Evolutionary conservation across 1,140 invertebrate genomes (phyloP).

Genomic region (Drosophila tristis): DNA sequence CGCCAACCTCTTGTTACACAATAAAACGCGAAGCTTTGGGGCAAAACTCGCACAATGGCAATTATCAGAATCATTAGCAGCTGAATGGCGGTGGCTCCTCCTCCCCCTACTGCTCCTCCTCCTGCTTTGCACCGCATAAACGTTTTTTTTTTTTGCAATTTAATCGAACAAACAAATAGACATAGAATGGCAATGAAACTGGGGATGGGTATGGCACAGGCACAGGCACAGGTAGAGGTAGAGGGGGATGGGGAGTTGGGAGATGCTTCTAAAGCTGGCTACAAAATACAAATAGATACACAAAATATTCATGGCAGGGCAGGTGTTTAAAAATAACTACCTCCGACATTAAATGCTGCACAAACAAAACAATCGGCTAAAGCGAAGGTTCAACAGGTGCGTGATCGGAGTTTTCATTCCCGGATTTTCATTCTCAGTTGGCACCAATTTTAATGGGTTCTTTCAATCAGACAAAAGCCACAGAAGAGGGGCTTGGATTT

Average conservation of each 20-base stretch:
- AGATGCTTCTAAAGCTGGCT: conserved; percentile 34
- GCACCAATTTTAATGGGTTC: too few relatives aligned
- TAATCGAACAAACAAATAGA: conserved; percentile 41
- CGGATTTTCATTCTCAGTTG: too few relatives aligned
- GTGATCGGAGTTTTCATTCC: too few relatives aligned
- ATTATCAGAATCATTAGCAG: conserved; percentile 78
- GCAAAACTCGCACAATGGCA: conserved; percentile 68
- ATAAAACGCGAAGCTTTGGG: conserved; percentile 46
- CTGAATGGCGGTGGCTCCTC: conserved; percentile 28
- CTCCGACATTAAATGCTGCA: background rate
- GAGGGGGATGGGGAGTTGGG: background rate
- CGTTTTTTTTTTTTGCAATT: conserved; percentile 52
- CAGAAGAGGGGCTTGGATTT: too few relatives aligned
- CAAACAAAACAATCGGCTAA: too few relatives aligned
- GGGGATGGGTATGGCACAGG: background rate
- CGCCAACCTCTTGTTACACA: conserved; percentile 42
- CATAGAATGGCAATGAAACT: conserved; percentile 44
- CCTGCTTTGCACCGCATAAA: conserved; percentile 11
- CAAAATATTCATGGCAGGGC: conserved; percentile 24
- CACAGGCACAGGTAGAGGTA: too few relatives aligned
- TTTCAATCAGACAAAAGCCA: too few relatives aligned
- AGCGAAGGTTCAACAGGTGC: too few relatives aligned
- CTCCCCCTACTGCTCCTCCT: conserved; percentile 11
- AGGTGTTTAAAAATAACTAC: conserved; percentile 18
- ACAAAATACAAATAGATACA: background rate